phyloP scores from a whole-genome alignment of 2,113 vertebrate species.

The Himantopus leucocephalus region DNA sequence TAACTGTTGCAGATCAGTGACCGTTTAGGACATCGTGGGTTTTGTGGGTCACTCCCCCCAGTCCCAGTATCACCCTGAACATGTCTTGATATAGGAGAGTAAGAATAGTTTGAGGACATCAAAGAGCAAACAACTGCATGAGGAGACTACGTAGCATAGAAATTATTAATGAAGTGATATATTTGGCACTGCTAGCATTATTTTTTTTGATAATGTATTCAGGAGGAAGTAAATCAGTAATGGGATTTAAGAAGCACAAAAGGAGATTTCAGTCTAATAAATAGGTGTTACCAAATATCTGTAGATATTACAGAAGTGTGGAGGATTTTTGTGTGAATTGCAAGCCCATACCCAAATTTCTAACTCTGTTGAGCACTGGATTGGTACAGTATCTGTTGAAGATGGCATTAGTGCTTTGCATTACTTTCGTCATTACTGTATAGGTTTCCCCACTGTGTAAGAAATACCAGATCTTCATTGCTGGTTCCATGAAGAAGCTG shows the following conservation, averaged over 20 bases:
- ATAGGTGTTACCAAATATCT: not conserved
- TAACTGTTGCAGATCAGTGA: not conserved
- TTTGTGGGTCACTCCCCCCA: not conserved
- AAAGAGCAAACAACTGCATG: not conserved
- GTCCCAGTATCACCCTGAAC: not conserved
- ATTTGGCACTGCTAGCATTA: not conserved
- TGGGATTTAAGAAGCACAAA: not conserved
- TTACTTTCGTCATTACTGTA: not conserved
- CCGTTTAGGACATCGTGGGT: not conserved
- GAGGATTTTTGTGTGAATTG: not conserved
- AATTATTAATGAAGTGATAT: not conserved
- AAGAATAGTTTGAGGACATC: not conserved
- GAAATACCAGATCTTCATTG: not conserved
- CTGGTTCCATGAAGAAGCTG: not conserved
- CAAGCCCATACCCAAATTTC: not conserved
- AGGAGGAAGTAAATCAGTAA: constrained; percentile 15
- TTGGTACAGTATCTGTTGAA: not conserved
- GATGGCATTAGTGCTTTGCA: not conserved
- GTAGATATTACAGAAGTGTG: not conserved
- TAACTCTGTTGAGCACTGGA: not conserved
- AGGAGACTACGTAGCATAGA: not conserved
- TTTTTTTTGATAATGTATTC: constrained; percentile 23
- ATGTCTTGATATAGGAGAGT: not conserved
- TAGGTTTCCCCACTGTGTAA: not conserved
- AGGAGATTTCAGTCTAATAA: not conserved